Evolutionary conservation across 2,888 invertebrate genomes (phyloP), one percentile per base, ranked within the genome.

Genomic region (Scelioninae gen. 1): DNA sequence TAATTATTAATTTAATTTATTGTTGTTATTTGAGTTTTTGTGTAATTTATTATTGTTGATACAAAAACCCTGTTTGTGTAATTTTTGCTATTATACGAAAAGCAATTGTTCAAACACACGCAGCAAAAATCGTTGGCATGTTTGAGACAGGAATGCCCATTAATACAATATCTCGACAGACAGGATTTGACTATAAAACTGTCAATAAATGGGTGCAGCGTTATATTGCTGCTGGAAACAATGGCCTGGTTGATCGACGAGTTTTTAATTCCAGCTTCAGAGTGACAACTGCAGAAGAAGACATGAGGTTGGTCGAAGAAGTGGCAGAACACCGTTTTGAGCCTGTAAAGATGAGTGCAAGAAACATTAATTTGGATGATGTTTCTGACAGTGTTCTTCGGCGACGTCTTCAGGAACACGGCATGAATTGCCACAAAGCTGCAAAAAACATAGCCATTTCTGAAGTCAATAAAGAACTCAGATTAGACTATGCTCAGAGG

Each of bases 321-420:
- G 45, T 38, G 7, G 7, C 13, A 13, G 49, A 7, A n/a, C 51
- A 53, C 38, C 66, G 51, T 16, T 66, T 66, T 23, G 15, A 38
- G 11, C 7, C 66, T 7, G 38, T 38, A 7, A 49, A 11, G 38
- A 10, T 2, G 15, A 31, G 51, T 34, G 66, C 66, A 15, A 5
- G 15, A 16, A 16, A 66, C n/a, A 51, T 66, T 5, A 66, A 66
- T 51, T 38, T 66, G 10, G 45, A 5, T 23, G 51, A 51, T 11
- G 32, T 77, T 31, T 31, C 16, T 13, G 7, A 9, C n/a, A 29
- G 7, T 6, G 32, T 34, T 11, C 10, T 76, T 9, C n/a, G 56
- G 9, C 23, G 68, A 0, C 51, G 74, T n/a, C 47, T 80, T 3
- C 60, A 62, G 2, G 74, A 80, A 34, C 13, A 43, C n/a, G 68